A percentile compares a stretch with the other conserved stretches of the same genome.
These are phyloP conservation scores for Nomada fabriciana DNA, from an alignment of 2,888 invertebrate genomes.

Conservation along the genomic window DNA sequence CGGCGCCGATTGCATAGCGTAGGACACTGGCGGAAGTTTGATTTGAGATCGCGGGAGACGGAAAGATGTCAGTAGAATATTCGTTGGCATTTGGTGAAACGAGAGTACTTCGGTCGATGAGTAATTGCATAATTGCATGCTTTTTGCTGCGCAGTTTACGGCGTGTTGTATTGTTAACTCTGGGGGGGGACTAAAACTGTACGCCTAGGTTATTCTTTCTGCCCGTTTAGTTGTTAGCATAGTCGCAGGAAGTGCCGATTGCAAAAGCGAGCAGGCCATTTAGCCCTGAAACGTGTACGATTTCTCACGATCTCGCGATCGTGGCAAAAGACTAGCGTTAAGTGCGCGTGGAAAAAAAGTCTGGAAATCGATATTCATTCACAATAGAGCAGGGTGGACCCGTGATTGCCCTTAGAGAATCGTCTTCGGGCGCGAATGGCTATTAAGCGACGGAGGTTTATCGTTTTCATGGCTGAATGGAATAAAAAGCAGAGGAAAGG, in stretches of 20 bases:
- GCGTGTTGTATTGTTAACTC: too few relatives aligned
- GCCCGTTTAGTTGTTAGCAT: neutral
- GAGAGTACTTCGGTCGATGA: neutral
- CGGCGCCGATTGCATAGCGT: neutral
- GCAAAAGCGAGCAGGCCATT: constrained; percentile 49
- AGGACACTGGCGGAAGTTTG: neutral
- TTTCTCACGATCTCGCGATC: constrained; percentile 13
- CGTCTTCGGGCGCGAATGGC: neutral
- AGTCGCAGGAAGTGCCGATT: constrained; percentile 37
- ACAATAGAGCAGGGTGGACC: too few relatives aligned
- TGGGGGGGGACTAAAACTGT: too few relatives aligned
- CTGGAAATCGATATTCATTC: neutral
- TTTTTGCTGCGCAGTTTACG: too few relatives aligned
- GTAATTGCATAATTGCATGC: neutral
- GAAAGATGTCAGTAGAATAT: neutral
- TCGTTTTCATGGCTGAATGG: neutral
- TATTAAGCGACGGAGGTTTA: constrained; percentile 19
- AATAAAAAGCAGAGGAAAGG: neutral
- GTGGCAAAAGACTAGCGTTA: neutral
- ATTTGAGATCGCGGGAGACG: neutral
- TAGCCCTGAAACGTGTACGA: constrained; percentile 35
- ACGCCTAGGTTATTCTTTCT: too few relatives aligned
- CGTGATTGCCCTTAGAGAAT: neutral
- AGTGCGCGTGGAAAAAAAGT: neutral
- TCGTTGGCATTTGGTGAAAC: neutral